Percentiles rank a stretch among this genome's conserved stretches.
phyloP scores from a whole-genome alignment of 2,113 vertebrate species.

The Circaetus gallicus region DNA sequence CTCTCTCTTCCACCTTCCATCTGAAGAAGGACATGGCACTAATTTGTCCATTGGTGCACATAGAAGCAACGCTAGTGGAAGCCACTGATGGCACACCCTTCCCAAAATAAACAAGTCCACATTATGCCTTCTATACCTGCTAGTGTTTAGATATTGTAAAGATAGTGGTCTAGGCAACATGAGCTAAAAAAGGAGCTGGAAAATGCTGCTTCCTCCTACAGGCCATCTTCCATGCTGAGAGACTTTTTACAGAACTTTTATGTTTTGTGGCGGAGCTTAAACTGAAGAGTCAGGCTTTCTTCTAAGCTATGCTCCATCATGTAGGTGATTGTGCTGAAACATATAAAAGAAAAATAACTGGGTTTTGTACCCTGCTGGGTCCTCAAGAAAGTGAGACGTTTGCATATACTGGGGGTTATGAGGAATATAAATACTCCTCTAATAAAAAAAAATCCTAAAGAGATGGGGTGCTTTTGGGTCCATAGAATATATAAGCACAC shows the following conservation, averaged over 20 bases:
- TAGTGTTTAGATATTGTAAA: not conserved
- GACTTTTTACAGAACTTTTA: not conserved
- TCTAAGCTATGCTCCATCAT: not conserved
- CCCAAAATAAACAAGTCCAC: not conserved
- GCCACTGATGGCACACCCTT: not conserved
- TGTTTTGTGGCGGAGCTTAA: not conserved
- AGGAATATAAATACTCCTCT: not conserved
- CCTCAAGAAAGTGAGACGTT: not conserved
- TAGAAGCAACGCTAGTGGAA: not conserved
- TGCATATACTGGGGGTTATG: not conserved
- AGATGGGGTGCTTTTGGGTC: not conserved
- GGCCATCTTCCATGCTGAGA: not conserved
- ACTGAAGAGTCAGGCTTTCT: not conserved
- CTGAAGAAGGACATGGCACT: not conserved
- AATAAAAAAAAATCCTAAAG: not conserved
- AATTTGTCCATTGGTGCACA: not conserved
- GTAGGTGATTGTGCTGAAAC: not conserved
- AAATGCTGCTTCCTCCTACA: not conserved
- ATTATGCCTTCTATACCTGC: not conserved
- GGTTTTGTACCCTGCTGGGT: not conserved
- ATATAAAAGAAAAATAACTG: not conserved
- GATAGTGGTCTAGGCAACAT: not conserved
- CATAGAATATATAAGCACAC: not conserved
- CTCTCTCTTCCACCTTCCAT: not conserved
- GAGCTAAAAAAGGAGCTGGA: not conserved